Evolutionary conservation across 2,797 vertebrate species (phyloP), one percentile per base, ranked within the genome.

Genomic region (Neopelma chrysocephalum): DNA sequence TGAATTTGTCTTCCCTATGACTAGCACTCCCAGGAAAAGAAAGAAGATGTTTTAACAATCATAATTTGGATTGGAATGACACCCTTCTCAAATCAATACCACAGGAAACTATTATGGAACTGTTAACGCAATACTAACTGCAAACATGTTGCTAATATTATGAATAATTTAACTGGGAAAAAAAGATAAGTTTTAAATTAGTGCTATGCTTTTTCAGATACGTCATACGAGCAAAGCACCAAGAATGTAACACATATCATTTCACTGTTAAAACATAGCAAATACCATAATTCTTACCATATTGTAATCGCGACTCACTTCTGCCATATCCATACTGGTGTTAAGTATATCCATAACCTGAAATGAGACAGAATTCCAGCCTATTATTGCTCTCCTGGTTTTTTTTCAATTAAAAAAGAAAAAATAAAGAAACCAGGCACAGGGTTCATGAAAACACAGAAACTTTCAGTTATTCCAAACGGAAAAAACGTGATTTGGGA

Each of bases 271-370:
- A 58, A 68, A 34, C 7, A 79, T 0, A 61, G 25, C 12, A 95
- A 82, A 57, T 34, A 48, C 29, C 7, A 8, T 72, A 73, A 82
- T 88, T 91, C 98, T 98, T 98, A 99, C 99, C 97, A 97, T 97
- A 89, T 98, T 99, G 96, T 98, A 99, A 97, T 99, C 98, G 68
- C 96, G 98, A 93, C 98, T 98, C 88, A 99, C 98, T 96, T 99
- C 99, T 79, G 99, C 98, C 97, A 98, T 99, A 94, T 99, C 99
- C 5, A 98, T 99, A 97, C 98, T 99, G 53, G 99, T 99, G 97
- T 99, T 99, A 96, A 99, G 98, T 90, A 99, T 99, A 98, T 99
- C 99, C 82, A 99, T 98, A 92, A 99, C 97, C 99, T 99, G 97
- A 97, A 96, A 96, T 23, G 76, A 94, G 69, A 95, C 36, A 96